Evolutionary conservation across 1,140 invertebrate species (phyloP), one percentile per base, ranked within the genome.

Genomic region (Phocides pigmalion): DNA sequence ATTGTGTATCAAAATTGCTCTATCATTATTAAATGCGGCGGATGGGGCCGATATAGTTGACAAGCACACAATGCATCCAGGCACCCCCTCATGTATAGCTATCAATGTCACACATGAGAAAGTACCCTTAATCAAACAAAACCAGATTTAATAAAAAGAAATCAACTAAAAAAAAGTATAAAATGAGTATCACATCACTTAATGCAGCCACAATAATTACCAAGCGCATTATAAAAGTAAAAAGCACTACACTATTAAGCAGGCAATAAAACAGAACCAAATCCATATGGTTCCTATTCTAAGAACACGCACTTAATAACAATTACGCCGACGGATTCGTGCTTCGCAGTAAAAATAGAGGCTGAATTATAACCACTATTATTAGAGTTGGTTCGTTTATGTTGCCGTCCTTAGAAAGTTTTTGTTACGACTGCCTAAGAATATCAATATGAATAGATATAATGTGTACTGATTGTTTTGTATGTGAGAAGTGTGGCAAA

Each of bases 281-380:
- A 22, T 12, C 44, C 56, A 61, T 25, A 47, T 47, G 54, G 42
- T 4, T 17, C 41, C 41, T 61, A 49, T 71, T 71, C 69, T 67
- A 22, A 51, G 69, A 67, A 71, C 28, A 28, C 32, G 50, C 62
- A 56, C 37, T 66, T 66, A 72, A 74, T 72, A 42, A 66, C 62
- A 68, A 67, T 66, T 65, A 63, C 49, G 20, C 49, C 22, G 46
- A 54, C 65, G 62, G 62, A 68, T 70, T 64, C 64, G n/a, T 61
- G 59, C 62, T 47, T 46, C 56, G n/a, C 25, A 61, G 44, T 61
- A 47, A 47, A 47, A 61, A 61, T 61, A 61, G 14, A 61, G 56
- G 56, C 42, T 44, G 39, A 58, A 58, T 19, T 46, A 28, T 28
- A 12, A 8, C 22, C 5, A 28, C 54, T 28, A 56, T 39, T 46